Evolutionary conservation across 2,797 vertebrate genomes (phyloP), one percentile per base, ranked within the genome.

Genomic region (Cephalopachus bancanus): DNA sequence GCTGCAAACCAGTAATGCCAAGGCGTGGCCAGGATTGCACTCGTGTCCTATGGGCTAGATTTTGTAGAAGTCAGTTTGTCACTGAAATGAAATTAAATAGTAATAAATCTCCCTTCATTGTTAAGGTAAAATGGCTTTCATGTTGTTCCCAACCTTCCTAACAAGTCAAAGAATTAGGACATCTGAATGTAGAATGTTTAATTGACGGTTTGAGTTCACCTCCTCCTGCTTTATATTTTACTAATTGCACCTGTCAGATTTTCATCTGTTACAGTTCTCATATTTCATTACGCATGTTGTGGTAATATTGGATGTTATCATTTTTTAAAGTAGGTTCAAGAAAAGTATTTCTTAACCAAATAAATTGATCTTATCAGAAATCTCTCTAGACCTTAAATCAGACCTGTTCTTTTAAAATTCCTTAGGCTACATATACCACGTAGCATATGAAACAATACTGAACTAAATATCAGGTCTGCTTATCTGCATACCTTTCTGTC

Each of bases 331-430:
- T 2, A 85, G 51, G 5, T 83, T 95, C 69, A 83, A 86, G 91
- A n/a, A 80, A 96, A 96, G 59, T 86, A 86, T 93, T 97, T 95
- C 92, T 96, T 95, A 95, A 93, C 72, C 94, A 96, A 93, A 96
- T 90, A 96, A 90, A 92, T 75, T 10, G 14, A 1, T 89, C 71
- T 94, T 83, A 92, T 49, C 74, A 78, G 81, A 80, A 94, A 94
- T 96, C 80, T 86, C 87, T 94, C 57, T 60, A 96, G 83, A 22
- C 51, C 64, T 88, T 80, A 78, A 85, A 14, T 83, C 78, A 4
- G 49, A 16, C 19, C 79, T 80, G 9, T 83, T 95, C 88, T 76
- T 69, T 28, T 49, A 7, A 30, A 83, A 83, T 89, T 49, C 49
- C 55, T 49, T 16, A 22, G 75, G 65, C 80, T 84, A 9, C n/a